These are phyloP conservation scores for Cossypha caffra DNA, from an alignment of 2,797 vertebrate species.

Conservation along the genomic window DNA sequence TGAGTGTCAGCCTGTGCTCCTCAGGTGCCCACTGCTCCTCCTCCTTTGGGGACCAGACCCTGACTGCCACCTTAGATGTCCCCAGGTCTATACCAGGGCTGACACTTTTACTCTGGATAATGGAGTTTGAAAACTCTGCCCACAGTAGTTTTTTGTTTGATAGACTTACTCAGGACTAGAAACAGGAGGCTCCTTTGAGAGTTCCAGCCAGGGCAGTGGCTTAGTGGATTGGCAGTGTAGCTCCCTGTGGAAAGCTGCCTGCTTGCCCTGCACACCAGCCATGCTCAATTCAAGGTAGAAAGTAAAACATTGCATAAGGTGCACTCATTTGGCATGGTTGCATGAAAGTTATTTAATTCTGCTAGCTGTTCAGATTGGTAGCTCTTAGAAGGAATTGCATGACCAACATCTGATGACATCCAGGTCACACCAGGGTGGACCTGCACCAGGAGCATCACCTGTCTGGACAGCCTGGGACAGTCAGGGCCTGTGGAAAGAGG, in stretches of 20 bases:
- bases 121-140: not conserved
- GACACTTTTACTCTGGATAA: not conserved
- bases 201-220: not conserved
- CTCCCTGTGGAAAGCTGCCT: not conserved
- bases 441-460: rapidly evolving
- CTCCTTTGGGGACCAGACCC: not conserved
- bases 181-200: not conserved
- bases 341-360: not conserved
- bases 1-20: rapidly evolving
- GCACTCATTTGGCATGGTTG: not conserved
- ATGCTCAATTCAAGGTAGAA: not conserved
- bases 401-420: not conserved
- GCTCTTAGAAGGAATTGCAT: not conserved
- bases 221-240: not conserved
- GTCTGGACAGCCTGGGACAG: not conserved
- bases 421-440: rapidly evolving
- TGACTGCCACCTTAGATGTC: too few relatives aligned
- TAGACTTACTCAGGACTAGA: not conserved
- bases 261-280: not conserved
- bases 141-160: not conserved
- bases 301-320: rapidly evolving
- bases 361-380: not conserved
- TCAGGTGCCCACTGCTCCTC: not conserved
- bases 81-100: not conserved
- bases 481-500: not conserved